Evolutionary conservation across 2,797 vertebrate species (phyloP).

Genomic region (Chaunax sp.): DNA sequence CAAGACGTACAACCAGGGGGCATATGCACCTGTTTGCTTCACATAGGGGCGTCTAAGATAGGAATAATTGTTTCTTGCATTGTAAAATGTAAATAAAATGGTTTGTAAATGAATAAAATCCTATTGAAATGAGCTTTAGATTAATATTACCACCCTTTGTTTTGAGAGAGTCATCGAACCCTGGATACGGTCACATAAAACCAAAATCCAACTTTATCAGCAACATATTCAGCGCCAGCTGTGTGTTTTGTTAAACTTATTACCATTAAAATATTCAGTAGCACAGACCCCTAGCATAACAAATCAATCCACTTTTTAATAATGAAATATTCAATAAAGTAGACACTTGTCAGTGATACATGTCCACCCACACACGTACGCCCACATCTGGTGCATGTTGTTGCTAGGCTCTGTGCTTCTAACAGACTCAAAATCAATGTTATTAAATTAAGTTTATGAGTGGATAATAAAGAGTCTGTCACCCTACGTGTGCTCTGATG

Average conservation of each 20-base stretch:
- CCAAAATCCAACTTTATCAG: slow-evolving; percentile 6
- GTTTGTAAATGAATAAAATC: no score
- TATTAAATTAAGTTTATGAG: slow-evolving; percentile 65
- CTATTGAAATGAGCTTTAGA: not conserved
- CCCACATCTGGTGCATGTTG: slow-evolving; percentile 38
- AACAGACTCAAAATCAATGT: slow-evolving; percentile 61
- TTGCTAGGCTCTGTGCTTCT: slow-evolving; percentile 45
- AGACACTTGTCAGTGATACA: slow-evolving; percentile 41
- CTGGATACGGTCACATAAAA: not conserved
- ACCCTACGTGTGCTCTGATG: slow-evolving; percentile 55
- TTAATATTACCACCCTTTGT: no score
- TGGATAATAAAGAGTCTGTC: slow-evolving; percentile 69
- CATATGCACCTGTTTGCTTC: not conserved
- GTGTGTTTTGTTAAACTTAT: slow-evolving; percentile 9
- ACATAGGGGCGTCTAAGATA: not conserved
- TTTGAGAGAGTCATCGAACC: no score
- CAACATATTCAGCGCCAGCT: not conserved
- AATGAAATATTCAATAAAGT: slow-evolving; percentile 60
- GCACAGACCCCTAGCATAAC: slow-evolving; percentile 13
- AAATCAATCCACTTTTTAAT: slow-evolving; percentile 41
- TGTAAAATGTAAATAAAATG: not conserved
- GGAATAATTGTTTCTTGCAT: no score
- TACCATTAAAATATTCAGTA: slow-evolving; percentile 12
- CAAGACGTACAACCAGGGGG: not conserved
- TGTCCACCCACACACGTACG: slow-evolving; percentile 37